phyloP scores from a whole-genome alignment of 2,888 invertebrate species.

The Craniophora ligustri region DNA sequence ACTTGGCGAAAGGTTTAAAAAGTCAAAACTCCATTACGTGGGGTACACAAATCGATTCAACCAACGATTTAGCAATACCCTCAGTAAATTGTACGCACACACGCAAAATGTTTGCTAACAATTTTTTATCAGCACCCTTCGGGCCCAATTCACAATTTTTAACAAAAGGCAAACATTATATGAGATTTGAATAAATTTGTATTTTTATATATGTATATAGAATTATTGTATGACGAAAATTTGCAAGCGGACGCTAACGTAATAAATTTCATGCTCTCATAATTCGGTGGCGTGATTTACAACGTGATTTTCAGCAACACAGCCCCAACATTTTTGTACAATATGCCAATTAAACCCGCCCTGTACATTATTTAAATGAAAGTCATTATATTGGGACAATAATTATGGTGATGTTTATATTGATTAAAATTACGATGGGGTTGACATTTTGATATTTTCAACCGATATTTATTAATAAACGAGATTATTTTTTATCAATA shows the following conservation, averaged over 20 bases:
- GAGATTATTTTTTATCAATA: too few species aligned
- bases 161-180: slow-evolving; percentile 47
- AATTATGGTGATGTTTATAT: slow-evolving; percentile 40
- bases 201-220: slow-evolving; percentile 69
- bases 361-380: slow-evolving; percentile 55
- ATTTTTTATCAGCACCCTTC: slow-evolving; percentile 30
- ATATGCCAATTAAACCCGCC: slow-evolving; percentile 72
- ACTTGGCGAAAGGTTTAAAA: background rate
- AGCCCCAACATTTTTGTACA: slow-evolving; percentile 67
- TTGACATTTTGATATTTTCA: slow-evolving; percentile 12
- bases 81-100: too few species aligned
- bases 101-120: slow-evolving; percentile 35
- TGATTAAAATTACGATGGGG: slow-evolving; percentile 40
- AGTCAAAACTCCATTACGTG: background rate
- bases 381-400: slow-evolving; percentile 50
- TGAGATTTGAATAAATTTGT: slow-evolving; percentile 68
- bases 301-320: slow-evolving; percentile 71
- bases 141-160: slow-evolving; percentile 24
- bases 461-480: too few species aligned
- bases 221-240: slow-evolving; percentile 79
- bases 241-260: slow-evolving; percentile 79
- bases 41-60: background rate
- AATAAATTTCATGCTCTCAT: slow-evolving; percentile 85
- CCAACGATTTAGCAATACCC: slow-evolving; percentile 14
- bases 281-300: slow-evolving; percentile 82